A percentile compares a stretch with the other conserved stretches of the same genome.
These are phyloP conservation scores for Nyctibius bracteatus DNA, from an alignment of 2,113 vertebrate species.

Conservation along the genomic window DNA sequence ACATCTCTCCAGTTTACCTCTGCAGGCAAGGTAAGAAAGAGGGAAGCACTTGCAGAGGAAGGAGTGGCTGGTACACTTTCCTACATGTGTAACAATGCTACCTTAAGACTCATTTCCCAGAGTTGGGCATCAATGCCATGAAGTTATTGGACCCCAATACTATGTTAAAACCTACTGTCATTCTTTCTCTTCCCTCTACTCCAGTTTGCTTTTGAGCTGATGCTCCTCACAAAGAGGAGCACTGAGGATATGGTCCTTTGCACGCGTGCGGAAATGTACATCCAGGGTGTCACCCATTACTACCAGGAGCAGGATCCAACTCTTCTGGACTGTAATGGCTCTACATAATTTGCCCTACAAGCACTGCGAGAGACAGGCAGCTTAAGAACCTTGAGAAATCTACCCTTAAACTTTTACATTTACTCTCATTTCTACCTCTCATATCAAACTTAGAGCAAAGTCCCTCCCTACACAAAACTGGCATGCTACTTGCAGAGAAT, in stretches of 20 bases:
- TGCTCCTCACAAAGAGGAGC: not conserved
- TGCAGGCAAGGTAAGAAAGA: not conserved
- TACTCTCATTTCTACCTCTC: not conserved
- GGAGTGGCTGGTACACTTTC: not conserved
- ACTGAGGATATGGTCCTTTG: not conserved
- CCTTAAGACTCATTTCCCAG: not conserved
- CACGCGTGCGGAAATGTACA: not conserved
- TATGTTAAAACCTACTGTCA: not conserved
- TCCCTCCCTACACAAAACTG: not conserved
- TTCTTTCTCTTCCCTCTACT: not conserved
- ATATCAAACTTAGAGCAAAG: not conserved
- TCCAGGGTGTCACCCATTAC: not conserved
- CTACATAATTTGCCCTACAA: not conserved
- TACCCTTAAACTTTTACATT: not conserved
- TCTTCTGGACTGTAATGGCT: not conserved
- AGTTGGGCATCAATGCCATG: not conserved
- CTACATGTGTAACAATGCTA: not conserved
- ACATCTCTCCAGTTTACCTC: not conserved
- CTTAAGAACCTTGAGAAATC: not conserved
- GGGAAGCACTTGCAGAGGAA: not conserved
- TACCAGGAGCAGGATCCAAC: not conserved
- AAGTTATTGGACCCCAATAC: not conserved
- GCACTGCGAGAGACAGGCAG: not conserved
- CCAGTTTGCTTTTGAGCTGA: not conserved
- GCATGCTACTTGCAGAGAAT: not conserved